phyloP scores from a whole-genome alignment of 2,797 vertebrate species.

The Pangasius djambal region DNA sequence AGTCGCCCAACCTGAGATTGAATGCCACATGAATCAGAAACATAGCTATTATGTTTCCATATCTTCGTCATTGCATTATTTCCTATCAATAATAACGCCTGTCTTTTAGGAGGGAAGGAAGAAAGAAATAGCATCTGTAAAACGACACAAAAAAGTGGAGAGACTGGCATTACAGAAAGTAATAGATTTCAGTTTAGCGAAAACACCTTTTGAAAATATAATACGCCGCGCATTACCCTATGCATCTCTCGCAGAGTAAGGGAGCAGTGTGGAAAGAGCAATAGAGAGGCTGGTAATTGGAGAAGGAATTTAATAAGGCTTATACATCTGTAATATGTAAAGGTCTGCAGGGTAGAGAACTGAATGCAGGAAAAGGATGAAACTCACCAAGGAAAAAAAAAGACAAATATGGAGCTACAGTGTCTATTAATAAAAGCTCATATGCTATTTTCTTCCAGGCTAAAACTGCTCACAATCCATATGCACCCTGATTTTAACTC shows the following conservation, averaged over 20 bases:
- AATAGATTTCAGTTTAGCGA: constrained; percentile 64
- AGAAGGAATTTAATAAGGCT: constrained; percentile 82
- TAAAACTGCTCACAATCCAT: constrained; percentile 25
- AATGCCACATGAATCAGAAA: constrained; percentile 47
- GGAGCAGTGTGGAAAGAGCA: constrained; percentile 47
- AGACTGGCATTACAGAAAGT: constrained; percentile 50
- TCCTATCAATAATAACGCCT: constrained; percentile 60
- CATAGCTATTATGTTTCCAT: constrained; percentile 43
- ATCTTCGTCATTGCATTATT: constrained; percentile 60
- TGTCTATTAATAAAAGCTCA: constrained; percentile 49
- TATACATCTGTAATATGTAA: constrained; percentile 77
- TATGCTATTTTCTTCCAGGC: constrained; percentile 64
- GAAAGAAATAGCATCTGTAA: constrained; percentile 49
- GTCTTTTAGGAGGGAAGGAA: constrained; percentile 58
- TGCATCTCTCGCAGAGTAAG: constrained; percentile 61
- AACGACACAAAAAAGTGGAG: constrained; percentile 54
- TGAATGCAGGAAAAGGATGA: constrained; percentile 70
- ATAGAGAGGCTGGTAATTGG: constrained; percentile 71
- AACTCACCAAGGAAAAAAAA: constrained; percentile 50
- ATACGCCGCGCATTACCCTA: constrained; percentile 67
- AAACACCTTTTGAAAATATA: constrained; percentile 60
- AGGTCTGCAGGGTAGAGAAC: constrained; percentile 68
- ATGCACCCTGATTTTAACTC: constrained; percentile 17
- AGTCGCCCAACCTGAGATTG: constrained; percentile 26
- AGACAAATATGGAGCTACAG: constrained; percentile 47